Evolutionary conservation across 2,888 invertebrate genomes (phyloP).

Genomic region (Lochmaea crataegi): DNA sequence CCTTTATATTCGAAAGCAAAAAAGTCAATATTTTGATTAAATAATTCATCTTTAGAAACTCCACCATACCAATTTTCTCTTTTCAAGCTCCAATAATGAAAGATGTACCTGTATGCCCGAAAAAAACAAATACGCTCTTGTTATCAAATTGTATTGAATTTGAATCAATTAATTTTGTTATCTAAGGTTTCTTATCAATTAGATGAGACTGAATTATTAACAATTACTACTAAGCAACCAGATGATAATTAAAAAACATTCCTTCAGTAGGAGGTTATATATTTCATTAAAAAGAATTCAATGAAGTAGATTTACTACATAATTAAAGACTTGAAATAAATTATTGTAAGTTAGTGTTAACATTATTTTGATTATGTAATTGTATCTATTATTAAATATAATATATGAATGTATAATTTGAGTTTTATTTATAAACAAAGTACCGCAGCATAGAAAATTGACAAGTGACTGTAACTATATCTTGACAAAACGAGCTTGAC

Average conservation of each 20-base stretch:
- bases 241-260: background rate
- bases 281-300: background rate
- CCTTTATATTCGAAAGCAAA: too few relatives aligned
- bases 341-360: background rate
- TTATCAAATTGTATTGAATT: background rate
- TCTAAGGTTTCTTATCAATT: background rate
- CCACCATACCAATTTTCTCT: too few relatives aligned
- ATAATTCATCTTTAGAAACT: too few relatives aligned
- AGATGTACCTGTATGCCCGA: too few relatives aligned
- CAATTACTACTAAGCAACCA: background rate
- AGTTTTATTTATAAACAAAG: background rate
- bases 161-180: background rate
- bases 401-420: background rate
- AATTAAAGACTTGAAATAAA: background rate
- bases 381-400: slow-evolving; percentile 2
- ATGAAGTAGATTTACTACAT: background rate
- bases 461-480: too few relatives aligned
- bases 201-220: slow-evolving; percentile 1
- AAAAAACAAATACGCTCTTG: background rate
- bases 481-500: too few relatives aligned
- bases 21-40: too few relatives aligned
- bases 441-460: too few relatives aligned
- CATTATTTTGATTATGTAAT: background rate
- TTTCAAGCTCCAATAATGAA: too few relatives aligned
- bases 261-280: too few relatives aligned